Conservation (phyloP, 2,113 vertebrate species). For the Callocephalon fimbriatum region DNA sequence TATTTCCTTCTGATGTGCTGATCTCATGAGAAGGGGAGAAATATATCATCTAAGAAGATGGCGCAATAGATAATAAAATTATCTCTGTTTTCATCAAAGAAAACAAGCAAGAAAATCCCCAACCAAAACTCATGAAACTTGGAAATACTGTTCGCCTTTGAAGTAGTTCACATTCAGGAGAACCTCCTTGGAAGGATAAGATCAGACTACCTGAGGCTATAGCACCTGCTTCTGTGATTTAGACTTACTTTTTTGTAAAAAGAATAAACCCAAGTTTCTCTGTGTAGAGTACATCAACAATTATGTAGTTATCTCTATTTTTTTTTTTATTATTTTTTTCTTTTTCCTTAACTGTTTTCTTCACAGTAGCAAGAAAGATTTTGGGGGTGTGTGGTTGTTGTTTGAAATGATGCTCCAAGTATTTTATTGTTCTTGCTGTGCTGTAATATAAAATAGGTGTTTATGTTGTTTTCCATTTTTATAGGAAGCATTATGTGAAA, state of each 20-base stretch:
- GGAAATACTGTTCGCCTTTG: not conserved
- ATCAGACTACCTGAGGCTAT: not conserved
- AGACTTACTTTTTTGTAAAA: not conserved
- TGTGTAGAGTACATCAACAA: not conserved
- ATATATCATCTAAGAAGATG: not conserved
- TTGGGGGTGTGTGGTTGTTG: not conserved
- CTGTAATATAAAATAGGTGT: not conserved
- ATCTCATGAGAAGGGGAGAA: not conserved
- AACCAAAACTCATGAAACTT: not conserved
- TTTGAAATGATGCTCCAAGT: not conserved
- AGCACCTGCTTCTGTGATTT: not conserved
- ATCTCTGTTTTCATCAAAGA: not conserved
- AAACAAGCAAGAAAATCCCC: too few species aligned
- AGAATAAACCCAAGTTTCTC: not conserved
- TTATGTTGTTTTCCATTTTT: not conserved
- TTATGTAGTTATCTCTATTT: not conserved
- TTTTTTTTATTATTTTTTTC: not conserved
- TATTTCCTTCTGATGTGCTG: not conserved
- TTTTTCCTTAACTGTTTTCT: not conserved
- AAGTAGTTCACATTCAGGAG: not conserved
- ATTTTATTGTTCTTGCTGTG: not conserved
- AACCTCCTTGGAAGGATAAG: not conserved
- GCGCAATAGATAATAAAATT: not conserved
- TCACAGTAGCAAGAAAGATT: not conserved
- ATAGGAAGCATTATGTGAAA: constrained; percentile 83